These are phyloP conservation scores for Muntiacus reevesi DNA, from an alignment of 2,113 vertebrate species.

Conservation along the genomic window DNA sequence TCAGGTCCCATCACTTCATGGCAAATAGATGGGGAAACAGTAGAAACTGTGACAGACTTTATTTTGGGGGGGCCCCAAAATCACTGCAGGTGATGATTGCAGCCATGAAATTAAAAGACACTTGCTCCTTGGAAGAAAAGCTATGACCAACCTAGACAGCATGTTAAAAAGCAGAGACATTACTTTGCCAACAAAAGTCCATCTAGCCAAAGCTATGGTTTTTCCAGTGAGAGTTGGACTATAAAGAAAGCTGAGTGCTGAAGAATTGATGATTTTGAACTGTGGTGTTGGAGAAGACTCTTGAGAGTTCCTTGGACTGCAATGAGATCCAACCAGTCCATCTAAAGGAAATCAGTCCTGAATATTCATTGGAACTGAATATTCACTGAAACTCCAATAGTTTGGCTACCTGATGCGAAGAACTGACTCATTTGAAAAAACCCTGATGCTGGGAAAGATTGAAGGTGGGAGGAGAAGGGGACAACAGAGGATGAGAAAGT, in stretches of 20 bases:
- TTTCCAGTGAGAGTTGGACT: neutral
- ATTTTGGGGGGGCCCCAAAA: neutral
- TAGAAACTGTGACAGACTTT: neutral
- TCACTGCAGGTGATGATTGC: neutral
- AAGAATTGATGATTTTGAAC: neutral
- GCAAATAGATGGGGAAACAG: neutral
- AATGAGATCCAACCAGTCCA: neutral
- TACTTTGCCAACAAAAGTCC: neutral
- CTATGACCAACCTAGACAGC: neutral
- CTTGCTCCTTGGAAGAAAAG: neutral
- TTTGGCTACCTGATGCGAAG: neutral
- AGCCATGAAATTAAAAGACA: neutral
- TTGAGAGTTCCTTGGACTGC: neutral
- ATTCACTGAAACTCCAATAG: neutral
- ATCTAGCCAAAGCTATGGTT: neutral
- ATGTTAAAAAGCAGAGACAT: neutral
- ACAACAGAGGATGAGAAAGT: neutral
- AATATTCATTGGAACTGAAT: no score
- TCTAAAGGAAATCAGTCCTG: neutral
- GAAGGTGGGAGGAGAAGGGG: neutral
- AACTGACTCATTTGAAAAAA: neutral
- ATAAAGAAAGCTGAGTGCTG: neutral
- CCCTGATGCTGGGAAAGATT: neutral
- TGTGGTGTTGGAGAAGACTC: neutral
- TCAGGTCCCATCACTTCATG: neutral